Conservation (phyloP, 2,113 vertebrate species). For the human region DNA sequence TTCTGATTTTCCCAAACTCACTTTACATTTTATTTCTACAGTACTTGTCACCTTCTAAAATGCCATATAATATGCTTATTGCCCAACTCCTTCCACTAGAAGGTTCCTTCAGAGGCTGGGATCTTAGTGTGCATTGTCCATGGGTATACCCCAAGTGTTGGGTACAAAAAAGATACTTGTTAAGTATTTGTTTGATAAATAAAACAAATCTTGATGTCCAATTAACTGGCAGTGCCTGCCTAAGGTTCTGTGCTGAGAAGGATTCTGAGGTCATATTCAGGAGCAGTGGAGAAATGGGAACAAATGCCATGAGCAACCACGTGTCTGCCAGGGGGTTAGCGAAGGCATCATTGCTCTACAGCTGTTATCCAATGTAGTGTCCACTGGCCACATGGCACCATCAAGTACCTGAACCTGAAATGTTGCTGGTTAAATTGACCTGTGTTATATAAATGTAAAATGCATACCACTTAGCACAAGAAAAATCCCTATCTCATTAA, state of each 20-base stretch:
- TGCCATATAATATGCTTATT: not conserved
- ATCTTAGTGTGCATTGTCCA: not conserved
- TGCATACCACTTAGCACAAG: not conserved
- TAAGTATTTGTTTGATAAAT: not conserved
- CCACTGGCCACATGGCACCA: not conserved
- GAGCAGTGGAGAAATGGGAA: not conserved
- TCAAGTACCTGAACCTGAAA: not conserved
- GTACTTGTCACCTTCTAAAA: not conserved
- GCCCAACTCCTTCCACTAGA: not conserved
- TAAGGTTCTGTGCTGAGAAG: not conserved
- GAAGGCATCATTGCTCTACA: not conserved
- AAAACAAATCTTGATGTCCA: not conserved
- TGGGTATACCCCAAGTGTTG: not conserved
- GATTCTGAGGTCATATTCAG: not conserved
- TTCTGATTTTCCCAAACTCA: not conserved
- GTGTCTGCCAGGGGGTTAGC: not conserved
- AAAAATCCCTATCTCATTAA: not conserved
- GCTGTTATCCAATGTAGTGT: too few relatives aligned
- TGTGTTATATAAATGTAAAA: slow-evolving; percentile 22
- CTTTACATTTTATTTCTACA: not conserved
- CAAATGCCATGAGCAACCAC: accelerated
- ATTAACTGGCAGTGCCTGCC: not conserved
- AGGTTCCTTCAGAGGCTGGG: not conserved
- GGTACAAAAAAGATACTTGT: not conserved
- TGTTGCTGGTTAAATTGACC: not conserved